Evolutionary conservation across 2,888 invertebrate genomes (phyloP).

Genomic region (Stenotaenia linearis): DNA sequence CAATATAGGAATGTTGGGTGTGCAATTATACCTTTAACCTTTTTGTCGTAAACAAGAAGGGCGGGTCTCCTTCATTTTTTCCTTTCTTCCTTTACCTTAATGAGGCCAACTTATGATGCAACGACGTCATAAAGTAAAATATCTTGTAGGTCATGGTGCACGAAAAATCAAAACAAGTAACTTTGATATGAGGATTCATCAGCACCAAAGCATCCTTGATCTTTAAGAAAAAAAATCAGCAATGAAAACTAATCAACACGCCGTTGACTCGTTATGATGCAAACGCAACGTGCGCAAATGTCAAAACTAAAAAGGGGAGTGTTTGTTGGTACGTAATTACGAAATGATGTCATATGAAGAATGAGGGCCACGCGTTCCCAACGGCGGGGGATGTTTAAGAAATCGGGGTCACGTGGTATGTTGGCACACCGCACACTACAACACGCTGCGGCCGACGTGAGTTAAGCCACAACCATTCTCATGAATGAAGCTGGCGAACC

Average conservation of each 20-base stretch:
- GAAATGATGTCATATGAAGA: background rate
- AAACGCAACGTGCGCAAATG: background rate
- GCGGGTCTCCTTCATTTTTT: background rate
- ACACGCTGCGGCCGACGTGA: background rate
- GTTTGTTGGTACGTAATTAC: background rate
- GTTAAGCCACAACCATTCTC: background rate
- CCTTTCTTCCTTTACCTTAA: background rate
- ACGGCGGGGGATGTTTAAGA: background rate
- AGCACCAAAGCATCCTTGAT: too few relatives aligned
- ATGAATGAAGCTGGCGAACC: background rate
- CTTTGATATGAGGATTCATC: background rate
- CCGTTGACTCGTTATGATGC: too few relatives aligned
- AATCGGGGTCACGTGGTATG: background rate
- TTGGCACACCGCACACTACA: background rate
- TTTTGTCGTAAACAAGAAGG: background rate
- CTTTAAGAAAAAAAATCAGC: too few relatives aligned
- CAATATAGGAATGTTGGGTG: background rate
- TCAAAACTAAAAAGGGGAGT: background rate
- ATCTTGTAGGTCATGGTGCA: background rate
- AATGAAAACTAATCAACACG: too few relatives aligned
- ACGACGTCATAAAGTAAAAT: background rate
- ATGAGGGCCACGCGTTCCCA: background rate
- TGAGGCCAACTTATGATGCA: slow-evolving; percentile 4
- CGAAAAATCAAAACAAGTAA: background rate
- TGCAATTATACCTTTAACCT: background rate